Conservation (phyloP, 2,797 vertebrate genomes). For the Helicolenus hilgendorfi region DNA sequence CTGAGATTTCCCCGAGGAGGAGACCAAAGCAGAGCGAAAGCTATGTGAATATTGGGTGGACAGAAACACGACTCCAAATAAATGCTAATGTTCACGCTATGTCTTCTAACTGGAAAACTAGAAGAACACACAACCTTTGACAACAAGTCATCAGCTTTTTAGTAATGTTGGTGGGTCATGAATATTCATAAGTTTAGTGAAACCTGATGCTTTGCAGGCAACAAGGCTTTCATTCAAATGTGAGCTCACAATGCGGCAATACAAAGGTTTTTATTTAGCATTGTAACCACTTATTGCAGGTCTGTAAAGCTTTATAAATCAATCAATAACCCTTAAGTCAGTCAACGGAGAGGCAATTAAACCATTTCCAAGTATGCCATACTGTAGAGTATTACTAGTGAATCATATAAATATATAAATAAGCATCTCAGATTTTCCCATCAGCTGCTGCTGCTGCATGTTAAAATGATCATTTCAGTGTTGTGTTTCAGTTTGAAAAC, state of each 20-base stretch:
- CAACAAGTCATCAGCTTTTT: neutral
- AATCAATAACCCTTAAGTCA: neutral
- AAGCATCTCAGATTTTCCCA: neutral
- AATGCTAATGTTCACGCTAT: neutral
- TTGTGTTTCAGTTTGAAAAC: conserved; percentile 53
- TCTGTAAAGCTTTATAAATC: neutral
- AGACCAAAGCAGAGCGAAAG: neutral
- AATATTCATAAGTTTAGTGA: neutral
- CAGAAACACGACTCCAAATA: neutral
- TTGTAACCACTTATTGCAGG: neutral
- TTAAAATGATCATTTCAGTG: conserved; percentile 16
- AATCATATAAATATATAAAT: neutral
- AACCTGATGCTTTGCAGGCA: neutral
- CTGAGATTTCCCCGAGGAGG: neutral
- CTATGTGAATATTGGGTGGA: neutral
- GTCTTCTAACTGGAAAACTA: neutral
- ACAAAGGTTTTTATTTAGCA: neutral
- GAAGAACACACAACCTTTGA: neutral
- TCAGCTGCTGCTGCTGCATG: neutral
- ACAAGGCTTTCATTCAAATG: neutral
- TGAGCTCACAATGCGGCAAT: neutral
- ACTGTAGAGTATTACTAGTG: neutral
- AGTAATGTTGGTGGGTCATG: neutral
- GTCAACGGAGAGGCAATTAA: conserved; percentile 3
- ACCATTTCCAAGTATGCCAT: neutral